phyloP scores from a whole-genome alignment of 2,888 invertebrate genomes.

The Cryptocephalus primarius region DNA sequence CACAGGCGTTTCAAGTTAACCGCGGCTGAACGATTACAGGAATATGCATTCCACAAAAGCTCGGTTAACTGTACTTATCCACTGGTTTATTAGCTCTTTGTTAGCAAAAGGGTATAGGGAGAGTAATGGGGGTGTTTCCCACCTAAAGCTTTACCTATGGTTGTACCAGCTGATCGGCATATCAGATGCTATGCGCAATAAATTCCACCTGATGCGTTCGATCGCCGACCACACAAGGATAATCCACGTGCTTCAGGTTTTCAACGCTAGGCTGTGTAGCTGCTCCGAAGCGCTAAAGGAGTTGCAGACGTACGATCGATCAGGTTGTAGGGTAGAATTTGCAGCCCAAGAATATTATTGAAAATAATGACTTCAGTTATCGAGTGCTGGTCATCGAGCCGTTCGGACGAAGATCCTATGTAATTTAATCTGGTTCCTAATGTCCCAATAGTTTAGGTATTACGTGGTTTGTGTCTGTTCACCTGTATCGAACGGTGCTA shows the following conservation, averaged over 20 bases:
- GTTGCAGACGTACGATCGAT: slow-evolving; percentile 57
- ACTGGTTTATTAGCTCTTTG: too few relatives aligned
- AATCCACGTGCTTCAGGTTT: slow-evolving; percentile 53
- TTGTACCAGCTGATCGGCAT: slow-evolving; percentile 77
- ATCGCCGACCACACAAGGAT: slow-evolving; percentile 67
- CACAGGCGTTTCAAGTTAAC: too few relatives aligned
- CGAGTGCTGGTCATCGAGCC: slow-evolving; percentile 46
- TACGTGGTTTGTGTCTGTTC: slow-evolving; percentile 33
- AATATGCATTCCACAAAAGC: too few relatives aligned
- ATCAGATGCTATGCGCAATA: slow-evolving; percentile 41
- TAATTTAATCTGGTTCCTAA: slow-evolving; percentile 15
- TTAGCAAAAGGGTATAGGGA: too few relatives aligned
- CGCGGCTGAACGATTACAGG: too few relatives aligned
- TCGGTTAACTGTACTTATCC: too few relatives aligned
- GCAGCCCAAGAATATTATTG: too few relatives aligned
- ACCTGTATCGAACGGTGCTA: too few relatives aligned
- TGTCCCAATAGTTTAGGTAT: slow-evolving; percentile 38
- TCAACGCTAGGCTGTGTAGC: slow-evolving; percentile 50
- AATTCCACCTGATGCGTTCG: slow-evolving; percentile 54
- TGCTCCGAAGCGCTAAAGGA: slow-evolving; percentile 46
- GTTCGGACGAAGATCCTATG: slow-evolving; percentile 71
- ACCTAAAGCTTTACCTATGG: too few relatives aligned
- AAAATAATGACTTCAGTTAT: slow-evolving; percentile 5
- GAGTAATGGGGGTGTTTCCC: too few relatives aligned
- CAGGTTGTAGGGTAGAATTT: too few relatives aligned